These are phyloP conservation scores for Drosophila subsilvestris DNA, from an alignment of 2,888 invertebrate species.

Conservation along the genomic window DNA sequence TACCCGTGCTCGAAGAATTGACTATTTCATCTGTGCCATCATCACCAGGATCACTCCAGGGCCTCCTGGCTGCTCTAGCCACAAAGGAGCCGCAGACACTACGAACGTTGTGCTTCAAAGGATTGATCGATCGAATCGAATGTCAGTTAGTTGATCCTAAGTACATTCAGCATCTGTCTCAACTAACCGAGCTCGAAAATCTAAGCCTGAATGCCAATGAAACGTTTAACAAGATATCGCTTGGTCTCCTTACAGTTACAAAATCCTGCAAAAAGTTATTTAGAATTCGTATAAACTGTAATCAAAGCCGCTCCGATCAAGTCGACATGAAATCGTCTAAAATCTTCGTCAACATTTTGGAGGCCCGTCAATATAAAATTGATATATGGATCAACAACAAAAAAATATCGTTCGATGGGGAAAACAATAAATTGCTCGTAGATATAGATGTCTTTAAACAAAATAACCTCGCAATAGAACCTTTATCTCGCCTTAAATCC, in stretches of 20 bases:
- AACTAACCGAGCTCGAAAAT: background rate
- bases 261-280: background rate
- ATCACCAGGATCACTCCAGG: too few relatives aligned
- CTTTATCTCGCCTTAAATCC: background rate
- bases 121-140: too few relatives aligned
- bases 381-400: background rate
- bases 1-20: too few relatives aligned
- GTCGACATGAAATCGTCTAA: background rate
- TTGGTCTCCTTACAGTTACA: background rate
- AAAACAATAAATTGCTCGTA: accelerated
- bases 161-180: background rate
- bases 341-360: background rate
- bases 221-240: background rate
- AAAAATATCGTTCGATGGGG: background rate
- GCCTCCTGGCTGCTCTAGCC: too few relatives aligned
- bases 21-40: too few relatives aligned
- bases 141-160: background rate
- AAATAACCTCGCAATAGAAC: background rate
- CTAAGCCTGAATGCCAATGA: background rate
- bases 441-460: background rate
- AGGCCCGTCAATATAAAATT: background rate
- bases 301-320: background rate
- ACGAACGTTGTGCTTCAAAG: too few relatives aligned
- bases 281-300: background rate
- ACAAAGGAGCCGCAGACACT: too few relatives aligned